Base-by-base conservation (phyloP, 2,888 invertebrate species). In the Orchestes rusci region DNA sequence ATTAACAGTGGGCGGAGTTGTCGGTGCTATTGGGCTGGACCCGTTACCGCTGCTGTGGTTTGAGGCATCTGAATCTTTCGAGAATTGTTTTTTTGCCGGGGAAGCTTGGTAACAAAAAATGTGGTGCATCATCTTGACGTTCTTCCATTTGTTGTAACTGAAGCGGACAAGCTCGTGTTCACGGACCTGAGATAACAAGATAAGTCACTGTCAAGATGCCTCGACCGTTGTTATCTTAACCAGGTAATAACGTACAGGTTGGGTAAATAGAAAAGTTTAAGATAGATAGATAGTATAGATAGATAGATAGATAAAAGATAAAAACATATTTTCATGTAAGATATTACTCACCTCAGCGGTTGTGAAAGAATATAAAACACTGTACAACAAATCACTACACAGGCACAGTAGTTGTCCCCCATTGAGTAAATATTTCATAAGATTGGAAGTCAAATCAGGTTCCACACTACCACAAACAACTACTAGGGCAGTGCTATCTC, bases 51-150 rank as follows among this genome's bases (percentile, higher is more conserved):
- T 61, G 33, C 54, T 53, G 36, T 55, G 56, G 48, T 56, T 59
- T 7, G 56, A 57, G 3, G 38, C 56, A 50, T 65, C 85, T 41
- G 79, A 80, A 59, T 85, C 84, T 40, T 83, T 82, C 1, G 84
- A 84, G 59, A 87, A 87, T 60, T 84, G 82, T 56, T 86, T 82
- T 64, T 83, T 82, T 2, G 85, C 81, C 0, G 89, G 88, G 1
- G 87, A 87, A 0, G 87, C 86, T 65, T 89, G 88, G 62, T 89
- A 89, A 61, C 89, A 89, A 65, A 89, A 88, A 52, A 89, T 84
- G 59, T 89, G 87, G 66, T 89, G 89, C 75, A 89, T 84, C 82
- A 89, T 82, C 62, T 80, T 80, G 0, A 88, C 84, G 3, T 83
- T 79, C 60, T 83, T 80, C 88, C 89, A 89, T 63, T 82, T 80